Evolutionary conservation across 2,113 vertebrate genomes (phyloP).

Genomic region (Lagopus muta): DNA sequence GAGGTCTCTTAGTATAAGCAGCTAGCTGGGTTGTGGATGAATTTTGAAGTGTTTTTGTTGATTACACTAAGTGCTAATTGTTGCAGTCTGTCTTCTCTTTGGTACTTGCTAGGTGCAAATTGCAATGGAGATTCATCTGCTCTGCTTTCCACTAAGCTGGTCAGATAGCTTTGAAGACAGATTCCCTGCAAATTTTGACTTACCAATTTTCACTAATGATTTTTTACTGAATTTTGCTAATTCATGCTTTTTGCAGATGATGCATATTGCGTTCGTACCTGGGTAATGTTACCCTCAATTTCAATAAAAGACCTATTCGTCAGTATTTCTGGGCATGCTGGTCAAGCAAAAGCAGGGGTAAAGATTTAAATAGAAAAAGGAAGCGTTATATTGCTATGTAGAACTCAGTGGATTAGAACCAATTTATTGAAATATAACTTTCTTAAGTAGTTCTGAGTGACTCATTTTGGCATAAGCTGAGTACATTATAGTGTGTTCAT

Average conservation of each 20-base stretch:
- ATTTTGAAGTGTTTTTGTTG: neutral
- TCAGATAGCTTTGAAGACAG: conserved; percentile 33
- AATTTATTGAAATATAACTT: neutral
- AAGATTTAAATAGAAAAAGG: neutral
- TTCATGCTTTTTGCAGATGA: neutral
- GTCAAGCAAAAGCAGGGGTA: neutral
- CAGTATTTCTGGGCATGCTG: neutral
- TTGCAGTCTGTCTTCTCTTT: neutral
- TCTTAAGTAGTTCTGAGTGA: neutral
- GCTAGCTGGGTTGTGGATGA: neutral
- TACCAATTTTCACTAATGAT: neutral
- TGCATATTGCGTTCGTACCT: neutral
- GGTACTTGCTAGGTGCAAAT: conserved; percentile 39
- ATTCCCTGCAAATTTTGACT: neutral
- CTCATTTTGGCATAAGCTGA: neutral
- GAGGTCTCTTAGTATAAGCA: neutral
- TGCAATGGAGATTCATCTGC: neutral
- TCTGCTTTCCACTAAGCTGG: neutral
- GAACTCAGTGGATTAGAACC: neutral
- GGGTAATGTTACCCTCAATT: neutral
- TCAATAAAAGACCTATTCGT: neutral
- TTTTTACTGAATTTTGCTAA: conserved; percentile 6
- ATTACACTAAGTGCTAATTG: conserved; percentile 49
- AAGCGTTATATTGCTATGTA: neutral
- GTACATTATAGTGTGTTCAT: neutral